Conservation (phyloP, 2,113 vertebrate species). For the Oreocharis arfaki region DNA sequence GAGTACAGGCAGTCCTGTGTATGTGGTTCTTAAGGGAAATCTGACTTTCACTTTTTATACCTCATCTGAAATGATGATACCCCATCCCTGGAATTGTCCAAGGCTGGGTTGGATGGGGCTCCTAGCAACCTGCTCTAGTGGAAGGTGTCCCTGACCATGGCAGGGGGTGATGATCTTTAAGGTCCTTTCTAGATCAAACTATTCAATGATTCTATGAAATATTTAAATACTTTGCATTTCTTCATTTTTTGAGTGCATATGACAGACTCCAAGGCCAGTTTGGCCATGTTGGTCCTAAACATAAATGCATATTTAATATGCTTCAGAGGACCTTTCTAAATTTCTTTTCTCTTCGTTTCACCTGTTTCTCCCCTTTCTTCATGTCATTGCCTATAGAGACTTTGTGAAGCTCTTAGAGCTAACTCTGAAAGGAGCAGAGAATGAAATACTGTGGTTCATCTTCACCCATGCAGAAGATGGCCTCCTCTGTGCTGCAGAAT, state of each 20-base stretch:
- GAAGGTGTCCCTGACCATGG: background rate
- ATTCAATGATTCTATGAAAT: background rate
- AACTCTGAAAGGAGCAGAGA: background rate
- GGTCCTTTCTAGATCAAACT: background rate
- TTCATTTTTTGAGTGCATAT: background rate
- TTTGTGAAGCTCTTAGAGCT: background rate
- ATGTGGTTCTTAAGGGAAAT: background rate
- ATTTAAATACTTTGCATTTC: background rate
- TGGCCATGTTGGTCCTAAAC: background rate
- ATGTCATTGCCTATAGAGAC: background rate
- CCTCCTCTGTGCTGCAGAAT: background rate
- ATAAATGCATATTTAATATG: background rate
- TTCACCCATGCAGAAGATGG: background rate
- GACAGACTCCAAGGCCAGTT: background rate
- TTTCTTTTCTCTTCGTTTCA: background rate
- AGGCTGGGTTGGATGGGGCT: background rate
- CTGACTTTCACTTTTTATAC: background rate
- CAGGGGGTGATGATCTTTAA: background rate
- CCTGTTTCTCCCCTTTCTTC: background rate
- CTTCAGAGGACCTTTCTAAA: background rate
- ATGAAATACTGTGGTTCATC: background rate
- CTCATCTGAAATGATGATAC: background rate
- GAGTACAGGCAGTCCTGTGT: background rate
- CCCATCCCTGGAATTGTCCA: background rate
- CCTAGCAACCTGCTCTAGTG: background rate